These are phyloP conservation scores for Acrobasis suavella DNA, from an alignment of 2,888 invertebrate genomes.

Conservation along the genomic window DNA sequence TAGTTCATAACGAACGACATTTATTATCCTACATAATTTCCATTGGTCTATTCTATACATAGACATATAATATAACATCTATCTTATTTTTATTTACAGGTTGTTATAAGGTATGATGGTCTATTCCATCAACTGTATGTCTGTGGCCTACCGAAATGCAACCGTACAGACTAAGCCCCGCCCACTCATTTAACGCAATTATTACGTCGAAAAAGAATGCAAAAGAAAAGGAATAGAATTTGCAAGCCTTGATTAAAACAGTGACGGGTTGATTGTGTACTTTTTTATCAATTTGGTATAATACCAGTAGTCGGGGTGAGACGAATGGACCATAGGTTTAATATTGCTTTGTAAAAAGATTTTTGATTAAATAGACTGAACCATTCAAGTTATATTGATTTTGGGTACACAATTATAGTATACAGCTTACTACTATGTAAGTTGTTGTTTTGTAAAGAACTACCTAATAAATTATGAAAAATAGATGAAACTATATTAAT, in stretches of 20 bases:
- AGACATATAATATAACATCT: no score
- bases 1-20: no score
- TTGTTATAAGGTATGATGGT: no score
- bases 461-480: no score
- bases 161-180: conserved; percentile 38
- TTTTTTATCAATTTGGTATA: conserved; percentile 42
- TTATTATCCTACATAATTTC: no score
- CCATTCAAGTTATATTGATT: no score
- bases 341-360: neutral
- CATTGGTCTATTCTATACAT: no score
- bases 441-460: no score
- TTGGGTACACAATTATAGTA: no score
- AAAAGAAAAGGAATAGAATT: conserved; percentile 73
- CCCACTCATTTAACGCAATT: conserved; percentile 77
- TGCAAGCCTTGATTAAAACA: conserved; percentile 75
- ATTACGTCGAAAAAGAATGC: conserved; percentile 69
- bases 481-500: no score
- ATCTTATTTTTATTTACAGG: no score
- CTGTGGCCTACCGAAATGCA: conserved; percentile 44
- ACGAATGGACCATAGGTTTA: conserved; percentile 31
- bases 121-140: neutral
- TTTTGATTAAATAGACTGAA: neutral
- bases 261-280: conserved; percentile 74
- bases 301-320: conserved; percentile 36
- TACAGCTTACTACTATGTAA: no score